Percentiles rank a stretch among this genome's conserved stretches.
phyloP scores from a whole-genome alignment of 2,113 vertebrate species.

The Gasterosteus aculeatus region DNA sequence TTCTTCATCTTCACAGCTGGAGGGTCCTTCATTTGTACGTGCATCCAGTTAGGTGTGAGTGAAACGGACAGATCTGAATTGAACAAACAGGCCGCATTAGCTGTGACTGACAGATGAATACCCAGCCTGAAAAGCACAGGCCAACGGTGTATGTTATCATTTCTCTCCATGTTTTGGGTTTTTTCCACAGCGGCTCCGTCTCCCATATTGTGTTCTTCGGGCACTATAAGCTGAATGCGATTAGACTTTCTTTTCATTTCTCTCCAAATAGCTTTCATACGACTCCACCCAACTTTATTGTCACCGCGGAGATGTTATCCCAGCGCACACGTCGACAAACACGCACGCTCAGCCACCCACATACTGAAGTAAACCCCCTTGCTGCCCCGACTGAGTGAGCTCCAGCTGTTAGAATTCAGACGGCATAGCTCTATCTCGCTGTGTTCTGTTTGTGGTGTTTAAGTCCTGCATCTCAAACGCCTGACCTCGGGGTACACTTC shows the following conservation, averaged over 20 bases:
- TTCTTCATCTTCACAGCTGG: constrained; percentile 42
- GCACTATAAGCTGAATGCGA: constrained; percentile 56
- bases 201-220: constrained; percentile 51
- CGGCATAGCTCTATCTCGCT: constrained; percentile 53
- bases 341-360: constrained; percentile 54
- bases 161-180: constrained; percentile 55
- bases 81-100: constrained; percentile 60
- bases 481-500: constrained; percentile 72
- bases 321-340: constrained; percentile 25
- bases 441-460: constrained; percentile 56
- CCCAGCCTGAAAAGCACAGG: constrained; percentile 32
- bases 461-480: constrained; percentile 67
- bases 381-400: constrained; percentile 35
- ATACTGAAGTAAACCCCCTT: constrained; percentile 39
- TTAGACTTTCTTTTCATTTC: constrained; percentile 62
- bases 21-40: constrained; percentile 33
- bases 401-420: constrained; percentile 62
- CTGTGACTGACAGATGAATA: constrained; percentile 70
- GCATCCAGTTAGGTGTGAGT: constrained; percentile 39
- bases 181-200: constrained; percentile 49
- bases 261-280: constrained; percentile 66
- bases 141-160: constrained; percentile 52
- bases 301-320: too few relatives aligned
- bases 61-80: constrained; percentile 62
- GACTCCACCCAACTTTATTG: constrained; percentile 59